phyloP scores from a whole-genome alignment of 2,113 vertebrate genomes.

The Scophthalmus maximus region DNA sequence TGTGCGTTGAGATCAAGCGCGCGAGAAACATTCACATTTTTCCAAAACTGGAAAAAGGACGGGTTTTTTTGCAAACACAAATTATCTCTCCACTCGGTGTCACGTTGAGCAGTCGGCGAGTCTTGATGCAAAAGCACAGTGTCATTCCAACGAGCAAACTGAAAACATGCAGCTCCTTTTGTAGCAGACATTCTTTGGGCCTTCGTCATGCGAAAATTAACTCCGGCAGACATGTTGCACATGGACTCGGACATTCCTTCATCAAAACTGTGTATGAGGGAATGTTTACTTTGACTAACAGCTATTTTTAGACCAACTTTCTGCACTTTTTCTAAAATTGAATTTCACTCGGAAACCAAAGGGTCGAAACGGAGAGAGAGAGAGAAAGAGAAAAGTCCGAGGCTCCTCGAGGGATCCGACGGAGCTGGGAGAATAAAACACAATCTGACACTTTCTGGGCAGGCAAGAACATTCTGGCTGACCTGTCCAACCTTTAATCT shows the following conservation, averaged over 20 bases:
- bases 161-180: conserved; percentile 48
- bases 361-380: conserved; percentile 24
- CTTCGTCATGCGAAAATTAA: conserved; percentile 48
- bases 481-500: not conserved
- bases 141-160: not conserved
- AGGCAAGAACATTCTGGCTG: conserved; percentile 1
- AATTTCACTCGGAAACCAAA: conserved; percentile 30
- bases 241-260: conserved; percentile 21
- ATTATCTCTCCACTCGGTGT: not conserved
- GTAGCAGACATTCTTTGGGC: conserved; percentile 62
- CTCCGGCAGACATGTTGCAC: conserved; percentile 22
- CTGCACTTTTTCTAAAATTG: conserved; percentile 39
- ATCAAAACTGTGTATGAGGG: conserved; percentile 5
- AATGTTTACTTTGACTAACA: conserved; percentile 37
- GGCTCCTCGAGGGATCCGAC: conserved; percentile 27
- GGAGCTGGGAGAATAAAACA: conserved; percentile 24
- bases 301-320: conserved; percentile 58
- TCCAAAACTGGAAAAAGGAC: too few relatives aligned
- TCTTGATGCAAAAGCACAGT: not conserved
- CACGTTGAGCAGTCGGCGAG: not conserved
- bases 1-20: too few relatives aligned
- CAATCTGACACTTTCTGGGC: conserved; percentile 40
- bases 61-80: too few relatives aligned
- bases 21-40: too few relatives aligned
- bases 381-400: not conserved